These are phyloP conservation scores for Oophaga sylvatica DNA, from an alignment of 2,797 vertebrate species.

Conservation along the genomic window DNA sequence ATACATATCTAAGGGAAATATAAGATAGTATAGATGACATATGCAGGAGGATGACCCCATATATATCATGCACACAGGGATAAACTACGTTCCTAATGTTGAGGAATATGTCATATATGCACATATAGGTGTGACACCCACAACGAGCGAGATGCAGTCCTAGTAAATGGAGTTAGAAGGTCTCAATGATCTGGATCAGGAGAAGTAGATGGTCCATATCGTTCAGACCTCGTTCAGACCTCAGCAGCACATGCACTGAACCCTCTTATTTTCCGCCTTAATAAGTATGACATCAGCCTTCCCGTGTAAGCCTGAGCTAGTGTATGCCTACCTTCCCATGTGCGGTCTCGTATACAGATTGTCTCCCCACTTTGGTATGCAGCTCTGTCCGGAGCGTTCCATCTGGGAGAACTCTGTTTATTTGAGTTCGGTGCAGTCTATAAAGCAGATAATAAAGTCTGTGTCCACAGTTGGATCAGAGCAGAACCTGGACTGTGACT, in stretches of 20 bases:
- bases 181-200: neutral
- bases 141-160: neutral
- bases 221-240: neutral
- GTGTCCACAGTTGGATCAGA: constrained; percentile 12
- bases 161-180: neutral
- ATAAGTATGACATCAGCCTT: constrained; percentile 34
- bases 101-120: too few relatives aligned
- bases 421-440: constrained; percentile 29
- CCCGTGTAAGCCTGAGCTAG: neutral
- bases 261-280: neutral
- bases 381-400: neutral
- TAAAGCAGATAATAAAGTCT: constrained; percentile 47
- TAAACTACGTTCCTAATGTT: too few relatives aligned
- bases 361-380: constrained; percentile 44
- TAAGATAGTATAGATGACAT: too few relatives aligned
- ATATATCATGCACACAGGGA: too few relatives aligned
- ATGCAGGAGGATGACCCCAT: too few relatives aligned
- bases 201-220: constrained; percentile 2
- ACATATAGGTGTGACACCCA: neutral
- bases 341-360: constrained; percentile 8
- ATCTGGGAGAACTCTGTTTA: constrained; percentile 26
- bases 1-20: too few relatives aligned
- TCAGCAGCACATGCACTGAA: constrained; percentile 9
- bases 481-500: constrained; percentile 29
- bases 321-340: neutral